These are phyloP conservation scores for Bombus sylvicola DNA, from an alignment of 1,140 invertebrate species.

Conservation along the genomic window DNA sequence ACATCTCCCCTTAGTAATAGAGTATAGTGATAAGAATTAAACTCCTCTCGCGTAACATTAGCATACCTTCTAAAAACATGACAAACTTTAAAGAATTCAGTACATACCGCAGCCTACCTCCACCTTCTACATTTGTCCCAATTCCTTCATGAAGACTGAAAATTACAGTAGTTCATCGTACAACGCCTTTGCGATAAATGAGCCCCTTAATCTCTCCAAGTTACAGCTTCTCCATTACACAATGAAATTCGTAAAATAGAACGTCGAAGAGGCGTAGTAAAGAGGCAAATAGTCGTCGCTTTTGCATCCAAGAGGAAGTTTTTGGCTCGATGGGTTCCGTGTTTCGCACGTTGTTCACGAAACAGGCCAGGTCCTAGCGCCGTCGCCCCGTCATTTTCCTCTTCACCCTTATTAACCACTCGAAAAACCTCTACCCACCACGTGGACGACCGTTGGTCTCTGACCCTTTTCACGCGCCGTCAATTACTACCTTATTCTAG, in stretches of 20 bases:
- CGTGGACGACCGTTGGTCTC: constrained; percentile 14
- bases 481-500: constrained; percentile 27
- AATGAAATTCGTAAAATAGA: not conserved
- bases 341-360: constrained; percentile 16
- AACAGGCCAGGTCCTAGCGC: not conserved
- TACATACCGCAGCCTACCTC: not conserved
- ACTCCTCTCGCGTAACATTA: not conserved
- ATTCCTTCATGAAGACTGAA: not conserved
- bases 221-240: not conserved
- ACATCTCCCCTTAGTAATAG: rapidly evolving
- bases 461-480: constrained; percentile 38
- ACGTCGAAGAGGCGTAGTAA: constrained; percentile 5
- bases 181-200: not conserved
- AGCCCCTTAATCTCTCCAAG: not conserved
- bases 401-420: constrained; percentile 57
- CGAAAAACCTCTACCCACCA: not conserved
- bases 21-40: too few relatives aligned
- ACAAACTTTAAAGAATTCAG: not conserved
- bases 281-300: not conserved
- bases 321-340: not conserved
- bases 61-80: not conserved
- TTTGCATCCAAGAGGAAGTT: not conserved
- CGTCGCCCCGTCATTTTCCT: constrained; percentile 36
- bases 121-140: not conserved
- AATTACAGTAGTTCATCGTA: not conserved